These are phyloP conservation scores for Enteromius radiatus DNA, from an alignment of 2,797 vertebrate species.

Conservation along the genomic window DNA sequence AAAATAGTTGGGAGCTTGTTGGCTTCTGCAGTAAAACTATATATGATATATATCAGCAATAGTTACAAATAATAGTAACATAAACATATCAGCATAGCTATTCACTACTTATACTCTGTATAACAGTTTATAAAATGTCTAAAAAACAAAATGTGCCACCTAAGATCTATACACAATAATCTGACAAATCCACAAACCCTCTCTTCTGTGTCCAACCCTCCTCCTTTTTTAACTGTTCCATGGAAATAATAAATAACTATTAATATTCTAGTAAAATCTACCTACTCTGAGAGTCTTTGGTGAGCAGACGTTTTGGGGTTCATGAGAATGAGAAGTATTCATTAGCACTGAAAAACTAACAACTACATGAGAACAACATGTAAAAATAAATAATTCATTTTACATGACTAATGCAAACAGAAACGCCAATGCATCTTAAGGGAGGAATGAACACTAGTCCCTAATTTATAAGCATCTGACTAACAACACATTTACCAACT, in stretches of 20 bases:
- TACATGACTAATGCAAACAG: background rate
- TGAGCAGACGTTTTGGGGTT: slow-evolving; percentile 19
- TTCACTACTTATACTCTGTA: too few relatives aligned
- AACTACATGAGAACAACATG: slow-evolving; percentile 8
- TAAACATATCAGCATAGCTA: too few relatives aligned
- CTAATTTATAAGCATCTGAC: background rate
- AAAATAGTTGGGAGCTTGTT: too few relatives aligned
- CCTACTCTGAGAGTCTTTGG: background rate
- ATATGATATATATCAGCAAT: too few relatives aligned
- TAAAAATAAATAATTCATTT: slow-evolving; percentile 25
- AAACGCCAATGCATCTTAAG: background rate
- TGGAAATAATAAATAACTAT: slow-evolving; percentile 16
- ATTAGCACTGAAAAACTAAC: background rate
- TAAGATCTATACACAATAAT: background rate
- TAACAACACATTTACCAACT: background rate
- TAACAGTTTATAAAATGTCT: background rate
- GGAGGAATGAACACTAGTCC: background rate
- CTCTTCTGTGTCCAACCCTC: too few relatives aligned
- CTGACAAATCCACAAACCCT: background rate
- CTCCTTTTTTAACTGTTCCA: background rate
- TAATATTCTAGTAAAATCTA: slow-evolving; percentile 8
- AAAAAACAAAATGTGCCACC: background rate
- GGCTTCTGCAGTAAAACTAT: too few relatives aligned
- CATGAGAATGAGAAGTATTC: slow-evolving; percentile 7
- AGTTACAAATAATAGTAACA: too few relatives aligned